These are phyloP conservation scores for Brachymystax lenok DNA, from an alignment of 2,797 vertebrate genomes.

Conservation along the genomic window DNA sequence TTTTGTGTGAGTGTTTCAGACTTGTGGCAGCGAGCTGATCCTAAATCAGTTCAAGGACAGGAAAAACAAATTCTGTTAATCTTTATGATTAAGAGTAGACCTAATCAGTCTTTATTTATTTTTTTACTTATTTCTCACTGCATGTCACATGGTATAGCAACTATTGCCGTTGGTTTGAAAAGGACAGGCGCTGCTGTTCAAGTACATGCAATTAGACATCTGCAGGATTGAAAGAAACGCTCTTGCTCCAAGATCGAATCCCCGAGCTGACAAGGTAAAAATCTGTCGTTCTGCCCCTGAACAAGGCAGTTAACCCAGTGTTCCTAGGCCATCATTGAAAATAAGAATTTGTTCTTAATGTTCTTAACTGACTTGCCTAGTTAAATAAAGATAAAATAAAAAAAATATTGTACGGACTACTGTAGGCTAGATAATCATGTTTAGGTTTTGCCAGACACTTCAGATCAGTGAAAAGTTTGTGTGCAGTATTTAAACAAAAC, in stretches of 20 bases:
- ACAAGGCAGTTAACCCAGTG: too few relatives aligned
- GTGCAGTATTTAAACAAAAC: neutral
- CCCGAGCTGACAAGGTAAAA: too few relatives aligned
- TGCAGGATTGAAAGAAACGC: neutral
- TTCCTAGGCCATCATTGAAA: too few relatives aligned
- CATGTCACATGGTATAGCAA: too few relatives aligned
- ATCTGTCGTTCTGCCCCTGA: too few relatives aligned
- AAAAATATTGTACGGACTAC: neutral
- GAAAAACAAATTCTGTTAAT: neutral
- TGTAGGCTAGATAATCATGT: neutral
- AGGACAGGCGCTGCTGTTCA: neutral
- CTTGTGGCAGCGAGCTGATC: neutral
- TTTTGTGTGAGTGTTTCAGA: too few relatives aligned
- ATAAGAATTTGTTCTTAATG: too few relatives aligned
- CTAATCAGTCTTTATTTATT: neutral
- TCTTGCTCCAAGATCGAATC: neutral
- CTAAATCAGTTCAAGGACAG: neutral
- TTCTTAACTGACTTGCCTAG: too few relatives aligned
- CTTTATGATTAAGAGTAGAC: neutral
- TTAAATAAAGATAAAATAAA: too few relatives aligned
- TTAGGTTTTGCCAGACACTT: neutral
- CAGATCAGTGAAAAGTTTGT: neutral
- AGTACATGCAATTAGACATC: neutral
- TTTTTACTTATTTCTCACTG: neutral
- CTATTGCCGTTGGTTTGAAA: neutral